These are phyloP conservation scores for Scomber japonicus DNA, from an alignment of 2,113 vertebrate species.

Conservation along the genomic window DNA sequence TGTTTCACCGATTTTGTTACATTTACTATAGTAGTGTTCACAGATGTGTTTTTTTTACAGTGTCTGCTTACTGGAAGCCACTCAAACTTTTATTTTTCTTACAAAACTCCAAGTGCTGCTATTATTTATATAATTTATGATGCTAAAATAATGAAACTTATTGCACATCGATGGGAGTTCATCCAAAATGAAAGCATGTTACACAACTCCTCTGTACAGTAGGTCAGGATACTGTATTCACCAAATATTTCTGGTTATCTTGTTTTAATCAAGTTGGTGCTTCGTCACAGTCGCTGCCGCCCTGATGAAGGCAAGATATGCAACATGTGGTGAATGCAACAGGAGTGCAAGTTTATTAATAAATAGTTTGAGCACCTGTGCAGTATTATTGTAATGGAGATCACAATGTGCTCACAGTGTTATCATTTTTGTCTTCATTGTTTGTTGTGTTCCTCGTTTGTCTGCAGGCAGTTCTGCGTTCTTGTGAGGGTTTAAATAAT, in stretches of 20 bases:
- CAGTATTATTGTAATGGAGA: not conserved
- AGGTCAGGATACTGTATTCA: too few relatives aligned
- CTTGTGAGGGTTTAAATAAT: not conserved
- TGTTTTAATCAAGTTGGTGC: too few relatives aligned
- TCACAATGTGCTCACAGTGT: not conserved
- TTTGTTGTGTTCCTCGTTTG: conserved; percentile 1
- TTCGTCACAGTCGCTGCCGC: too few relatives aligned
- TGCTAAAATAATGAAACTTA: too few relatives aligned
- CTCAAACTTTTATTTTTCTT: not conserved
- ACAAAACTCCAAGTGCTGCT: too few relatives aligned
- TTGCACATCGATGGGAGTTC: too few relatives aligned
- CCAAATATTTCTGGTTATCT: too few relatives aligned
- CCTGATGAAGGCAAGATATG: too few relatives aligned
- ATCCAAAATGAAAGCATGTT: too few relatives aligned
- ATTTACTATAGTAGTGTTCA: not conserved
- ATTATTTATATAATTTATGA: too few relatives aligned
- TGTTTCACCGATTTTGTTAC: not conserved
- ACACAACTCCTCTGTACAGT: too few relatives aligned
- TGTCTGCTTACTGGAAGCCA: not conserved
- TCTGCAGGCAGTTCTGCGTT: not conserved
- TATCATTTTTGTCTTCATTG: not conserved
- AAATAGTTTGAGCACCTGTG: not conserved
- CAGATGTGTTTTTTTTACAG: not conserved
- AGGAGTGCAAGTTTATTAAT: not conserved
- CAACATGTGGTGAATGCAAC: too few relatives aligned